Conservation (phyloP, 1,140 invertebrate genomes). For the Drosophila neocordata region DNA sequence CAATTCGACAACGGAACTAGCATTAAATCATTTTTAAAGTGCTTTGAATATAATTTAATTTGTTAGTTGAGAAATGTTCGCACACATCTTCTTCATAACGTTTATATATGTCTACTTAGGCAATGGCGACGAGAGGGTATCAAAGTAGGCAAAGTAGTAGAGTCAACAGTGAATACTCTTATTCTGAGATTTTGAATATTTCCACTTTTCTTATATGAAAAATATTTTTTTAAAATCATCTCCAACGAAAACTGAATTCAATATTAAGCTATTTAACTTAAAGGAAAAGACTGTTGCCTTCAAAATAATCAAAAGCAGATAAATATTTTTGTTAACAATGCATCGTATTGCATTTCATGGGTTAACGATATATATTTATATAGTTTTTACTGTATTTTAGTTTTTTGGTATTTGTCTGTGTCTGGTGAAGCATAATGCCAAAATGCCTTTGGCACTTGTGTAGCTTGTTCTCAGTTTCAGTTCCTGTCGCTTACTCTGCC, state of each 20-base stretch:
- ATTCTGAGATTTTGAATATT: too few species aligned
- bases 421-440: constrained; percentile 38
- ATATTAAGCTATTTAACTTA: too few species aligned
- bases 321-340: too few species aligned
- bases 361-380: background rate
- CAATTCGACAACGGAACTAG: constrained; percentile 32
- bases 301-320: too few species aligned
- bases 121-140: background rate
- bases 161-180: background rate
- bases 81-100: constrained; percentile 31
- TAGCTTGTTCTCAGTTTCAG: constrained; percentile 18
- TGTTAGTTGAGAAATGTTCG: constrained; percentile 49
- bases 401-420: constrained; percentile 10
- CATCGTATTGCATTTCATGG: too few species aligned
- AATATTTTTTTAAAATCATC: too few species aligned
- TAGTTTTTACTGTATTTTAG: constrained; percentile 5
- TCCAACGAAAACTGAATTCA: too few species aligned
- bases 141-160: background rate
- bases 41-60: constrained; percentile 68
- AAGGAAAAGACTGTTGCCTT: too few species aligned
- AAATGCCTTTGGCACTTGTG: constrained; percentile 51
- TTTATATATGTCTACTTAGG: constrained; percentile 10
- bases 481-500: background rate
- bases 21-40: constrained; percentile 79
- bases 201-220: too few species aligned